phyloP scores from a whole-genome alignment of 2,888 invertebrate species.

The Galerucella pusilla region DNA sequence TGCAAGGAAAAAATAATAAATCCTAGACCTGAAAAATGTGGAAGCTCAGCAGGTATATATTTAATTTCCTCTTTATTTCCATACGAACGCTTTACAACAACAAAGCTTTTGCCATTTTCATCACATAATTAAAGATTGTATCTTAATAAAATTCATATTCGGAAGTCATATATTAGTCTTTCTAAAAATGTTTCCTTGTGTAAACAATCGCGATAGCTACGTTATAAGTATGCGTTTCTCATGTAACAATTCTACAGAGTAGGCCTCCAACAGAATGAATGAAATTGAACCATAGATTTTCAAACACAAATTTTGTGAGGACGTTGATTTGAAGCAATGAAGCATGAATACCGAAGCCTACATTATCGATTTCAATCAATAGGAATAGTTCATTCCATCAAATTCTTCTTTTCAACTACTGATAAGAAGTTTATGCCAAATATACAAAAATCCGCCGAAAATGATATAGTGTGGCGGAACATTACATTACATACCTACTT shows the following conservation, averaged over 20 bases:
- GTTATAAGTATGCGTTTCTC: constrained; percentile 18
- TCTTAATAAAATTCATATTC: constrained; percentile 32
- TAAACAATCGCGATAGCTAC: constrained; percentile 27
- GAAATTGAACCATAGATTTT: no score
- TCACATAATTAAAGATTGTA: constrained; percentile 30
- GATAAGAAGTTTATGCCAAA: no score
- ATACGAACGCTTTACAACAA: constrained; percentile 16
- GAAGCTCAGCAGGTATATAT: constrained; percentile 14
- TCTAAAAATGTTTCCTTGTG: constrained; percentile 29
- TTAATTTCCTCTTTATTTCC: constrained; percentile 33
- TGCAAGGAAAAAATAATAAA: constrained; percentile 3
- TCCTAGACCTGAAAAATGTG: neutral
- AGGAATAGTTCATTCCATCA: no score
- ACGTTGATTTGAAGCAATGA: no score
- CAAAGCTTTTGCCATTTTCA: constrained; percentile 24
- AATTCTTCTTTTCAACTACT: no score
- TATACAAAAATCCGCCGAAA: no score
- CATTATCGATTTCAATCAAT: no score
- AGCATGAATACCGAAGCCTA: no score
- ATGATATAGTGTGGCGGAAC: no score
- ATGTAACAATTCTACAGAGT: constrained; percentile 8
- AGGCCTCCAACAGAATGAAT: neutral
- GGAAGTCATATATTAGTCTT: constrained; percentile 30
- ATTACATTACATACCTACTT: no score
- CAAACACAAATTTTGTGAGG: no score